These are phyloP conservation scores for Cephalopterus ornatus DNA, from an alignment of 2,113 vertebrate species.

Conservation along the genomic window DNA sequence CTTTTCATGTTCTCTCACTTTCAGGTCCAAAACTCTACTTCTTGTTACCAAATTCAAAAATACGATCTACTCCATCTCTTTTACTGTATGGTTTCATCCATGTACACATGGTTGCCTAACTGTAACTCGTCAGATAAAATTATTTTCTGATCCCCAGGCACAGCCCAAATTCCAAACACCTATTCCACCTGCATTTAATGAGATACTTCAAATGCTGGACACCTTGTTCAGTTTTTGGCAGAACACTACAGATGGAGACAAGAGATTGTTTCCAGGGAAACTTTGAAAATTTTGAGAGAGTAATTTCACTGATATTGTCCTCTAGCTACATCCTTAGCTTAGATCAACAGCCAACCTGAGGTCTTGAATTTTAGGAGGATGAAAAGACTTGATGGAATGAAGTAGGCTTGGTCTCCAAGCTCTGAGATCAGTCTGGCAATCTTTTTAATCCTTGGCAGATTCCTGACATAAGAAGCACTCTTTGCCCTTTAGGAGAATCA, in stretches of 20 bases:
- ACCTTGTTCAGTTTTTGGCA: neutral
- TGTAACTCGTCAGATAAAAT: neutral
- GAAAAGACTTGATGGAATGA: neutral
- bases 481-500: neutral
- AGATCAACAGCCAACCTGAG: neutral
- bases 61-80: neutral
- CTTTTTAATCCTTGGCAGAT: neutral
- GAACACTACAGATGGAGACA: neutral
- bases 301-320: neutral
- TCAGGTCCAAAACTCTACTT: neutral
- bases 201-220: neutral
- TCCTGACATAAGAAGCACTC: rapidly evolving
- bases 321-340: neutral
- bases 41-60: neutral
- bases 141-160: neutral
- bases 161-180: neutral
- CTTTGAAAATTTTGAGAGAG: neutral
- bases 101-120: neutral
- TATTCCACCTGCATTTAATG: neutral
- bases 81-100: neutral
- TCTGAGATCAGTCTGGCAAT: neutral
- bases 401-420: neutral
- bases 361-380: neutral
- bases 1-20: neutral
- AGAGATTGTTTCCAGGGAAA: neutral